Base-by-base conservation (phyloP, 2,797 vertebrate species). In the Neoniphon sammara region DNA sequence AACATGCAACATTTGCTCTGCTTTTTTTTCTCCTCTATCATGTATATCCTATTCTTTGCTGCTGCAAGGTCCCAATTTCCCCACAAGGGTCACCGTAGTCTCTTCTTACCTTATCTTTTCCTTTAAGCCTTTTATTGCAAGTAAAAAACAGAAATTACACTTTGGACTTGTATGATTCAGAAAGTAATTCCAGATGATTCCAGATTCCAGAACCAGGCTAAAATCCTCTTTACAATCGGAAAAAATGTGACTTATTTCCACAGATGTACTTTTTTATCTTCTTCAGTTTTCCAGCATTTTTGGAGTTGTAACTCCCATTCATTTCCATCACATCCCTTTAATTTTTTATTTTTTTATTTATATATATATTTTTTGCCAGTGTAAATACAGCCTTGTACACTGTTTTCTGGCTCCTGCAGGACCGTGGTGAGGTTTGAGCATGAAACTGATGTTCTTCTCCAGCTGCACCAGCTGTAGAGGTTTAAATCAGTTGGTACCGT, bases 391-490 rank as follows among this genome's bases (percentile, higher is more conserved):
- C 69, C 79, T 46, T 34, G 60, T 84, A 61, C 78, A 76, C 75
- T n/a, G 53, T 77, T 66, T 82, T 70, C 86, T 84, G 88, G 90
- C 85, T 87, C 81, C 71, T 21, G 69, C 70, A 64, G 75, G 70
- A 76, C 77, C 75, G 83, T 8, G 85, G 82, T 88, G 59, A 59
- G 73, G 85, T 81, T 14, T 10, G 73, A 88, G 78, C 75, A 77
- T 73, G 69, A 85, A 87, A 81, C 79, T 73, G 84, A 85, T 88
- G 85, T 88, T 87, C 81, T 84, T 77, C 80, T 68, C 54, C 82
- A 60, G 77, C 75, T 87, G 66, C 81, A 82, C 87, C 90, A 93
- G 91, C 91, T 92, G 91, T 87, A 91, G 90, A 88, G 90, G 87
- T 91, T 92, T 90, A 75, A 90, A 87, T 91, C 84, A 81, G 83